Base-by-base conservation (phyloP, 2,797 vertebrate genomes). In the Sciurus vulgaris region DNA sequence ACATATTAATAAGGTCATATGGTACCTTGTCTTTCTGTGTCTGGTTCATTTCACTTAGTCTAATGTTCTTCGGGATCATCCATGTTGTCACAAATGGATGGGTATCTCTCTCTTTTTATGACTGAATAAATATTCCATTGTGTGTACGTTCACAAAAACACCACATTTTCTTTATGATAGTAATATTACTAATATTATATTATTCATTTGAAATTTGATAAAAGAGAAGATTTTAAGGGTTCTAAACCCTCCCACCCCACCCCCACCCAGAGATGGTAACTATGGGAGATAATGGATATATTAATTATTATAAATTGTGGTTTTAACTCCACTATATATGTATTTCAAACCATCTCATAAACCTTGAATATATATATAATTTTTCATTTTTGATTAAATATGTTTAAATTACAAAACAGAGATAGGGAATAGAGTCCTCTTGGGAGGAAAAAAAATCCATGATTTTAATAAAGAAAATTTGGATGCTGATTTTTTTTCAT, bases 381-480 rank as follows among this genome's bases (percentile, higher is more conserved):
- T 83, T 76, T 83, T 54, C 18, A 35, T 18, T 81, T 93, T 82
- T 12, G 69, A 26, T 77, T 74, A 63, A 26, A 69, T 70, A 63
- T 63, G 51, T 82, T 82, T 61, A 76, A n/a, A 61, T 86, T 28
- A 72, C 35, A 70, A 84, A 78, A 30, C 54, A 78, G n/a, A 8
- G n/a, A 35, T 87, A 74, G 33, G 5, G 2, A 86, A 9, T 0
- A 81, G 30, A 77, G 83, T 33, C 33, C 6, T n/a, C 69, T 70
- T 70, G 12, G 30, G 69, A 74, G 33, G 33, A 35, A 33, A 26
- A 26, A 44, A 87, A 76, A 30, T 24, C 5, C 38, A 24, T 63
- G 11, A 56, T 87, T 79, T 95, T 74, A 92, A 86, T 83, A 69
- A 89, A 93, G 38, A 44, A 94, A 79, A 11, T n/a, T 70, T 88